phyloP scores from a whole-genome alignment of 2,113 vertebrate species.

The Urocynchramus pylzowi region DNA sequence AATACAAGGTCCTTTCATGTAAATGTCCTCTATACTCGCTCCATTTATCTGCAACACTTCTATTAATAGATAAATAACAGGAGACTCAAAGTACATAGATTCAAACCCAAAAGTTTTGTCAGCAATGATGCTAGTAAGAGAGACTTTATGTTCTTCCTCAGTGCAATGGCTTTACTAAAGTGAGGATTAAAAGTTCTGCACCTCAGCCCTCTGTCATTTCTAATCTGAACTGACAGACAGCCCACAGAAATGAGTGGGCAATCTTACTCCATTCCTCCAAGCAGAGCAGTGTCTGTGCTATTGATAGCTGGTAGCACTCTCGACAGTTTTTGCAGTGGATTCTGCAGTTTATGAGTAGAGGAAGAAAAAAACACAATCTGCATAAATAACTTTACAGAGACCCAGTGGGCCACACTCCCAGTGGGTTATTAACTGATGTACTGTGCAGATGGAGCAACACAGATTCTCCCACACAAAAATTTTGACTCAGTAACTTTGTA shows the following conservation, averaged over 20 bases:
- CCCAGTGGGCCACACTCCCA: conserved; percentile 19
- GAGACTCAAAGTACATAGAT: neutral
- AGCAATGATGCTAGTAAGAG: neutral
- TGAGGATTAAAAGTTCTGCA: conserved; percentile 23
- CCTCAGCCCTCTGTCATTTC: conserved; percentile 14
- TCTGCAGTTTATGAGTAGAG: neutral
- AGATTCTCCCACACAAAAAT: neutral
- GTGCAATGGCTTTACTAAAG: neutral
- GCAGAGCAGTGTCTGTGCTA: conserved; percentile 42
- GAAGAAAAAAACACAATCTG: neutral
- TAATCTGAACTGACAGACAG: conserved; percentile 53
- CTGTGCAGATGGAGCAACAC: neutral
- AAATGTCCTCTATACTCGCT: neutral
- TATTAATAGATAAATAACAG: neutral
- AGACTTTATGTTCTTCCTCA: neutral
- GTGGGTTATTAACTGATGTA: conserved; percentile 4
- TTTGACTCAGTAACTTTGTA: conserved; percentile 8
- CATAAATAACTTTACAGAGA: conserved; percentile 30
- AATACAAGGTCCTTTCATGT: neutral
- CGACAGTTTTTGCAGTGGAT: conserved; percentile 25
- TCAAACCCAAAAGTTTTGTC: conserved; percentile 10
- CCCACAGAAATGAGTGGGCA: conserved; percentile 61
- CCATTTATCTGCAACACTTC: neutral
- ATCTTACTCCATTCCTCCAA: conserved; percentile 27
- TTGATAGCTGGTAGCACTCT: conserved; percentile 32